A percentile compares a stretch with the other conserved stretches of the same genome.
phyloP scores from a whole-genome alignment of 2,888 invertebrate genomes.

The Drosophila fungiperda region DNA sequence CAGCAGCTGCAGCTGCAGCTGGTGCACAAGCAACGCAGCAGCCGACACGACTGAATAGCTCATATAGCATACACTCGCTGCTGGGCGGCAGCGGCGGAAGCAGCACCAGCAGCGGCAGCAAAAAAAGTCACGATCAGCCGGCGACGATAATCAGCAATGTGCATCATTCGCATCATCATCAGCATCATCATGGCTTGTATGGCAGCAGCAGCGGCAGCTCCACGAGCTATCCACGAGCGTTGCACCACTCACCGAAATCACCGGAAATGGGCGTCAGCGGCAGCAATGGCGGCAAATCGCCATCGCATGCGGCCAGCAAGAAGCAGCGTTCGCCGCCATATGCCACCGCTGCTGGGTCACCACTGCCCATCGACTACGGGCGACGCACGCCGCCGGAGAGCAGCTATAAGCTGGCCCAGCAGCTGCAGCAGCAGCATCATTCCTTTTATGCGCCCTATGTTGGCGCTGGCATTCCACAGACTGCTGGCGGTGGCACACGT shows the following conservation, averaged over 20 bases:
- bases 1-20: constrained; percentile 38
- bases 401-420: constrained; percentile 65
- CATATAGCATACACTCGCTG: constrained; percentile 94
- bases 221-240: constrained; percentile 76
- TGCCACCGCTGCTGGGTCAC: constrained; percentile 69
- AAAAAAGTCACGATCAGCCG: constrained; percentile 68
- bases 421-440: constrained; percentile 72
- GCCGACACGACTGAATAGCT: constrained; percentile 87
- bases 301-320: constrained; percentile 73
- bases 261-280: constrained; percentile 82
- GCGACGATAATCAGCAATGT: constrained; percentile 77
- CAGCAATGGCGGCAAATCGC: constrained; percentile 76
- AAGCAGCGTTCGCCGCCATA: constrained; percentile 83
- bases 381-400: constrained; percentile 74
- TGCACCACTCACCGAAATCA: constrained; percentile 85
- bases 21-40: constrained; percentile 44
- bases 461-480: constrained; percentile 71
- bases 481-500: constrained; percentile 38
- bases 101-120: constrained; percentile 81
- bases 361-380: constrained; percentile 75
- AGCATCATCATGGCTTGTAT: constrained; percentile 75
- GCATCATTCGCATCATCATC: constrained; percentile 56
- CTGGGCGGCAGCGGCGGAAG: constrained; percentile 86
- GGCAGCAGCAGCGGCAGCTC: constrained; percentile 76
- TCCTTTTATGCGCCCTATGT: constrained; percentile 81